These are phyloP conservation scores for Oryzias celebensis DNA, from an alignment of 2,113 vertebrate species.

Conservation along the genomic window DNA sequence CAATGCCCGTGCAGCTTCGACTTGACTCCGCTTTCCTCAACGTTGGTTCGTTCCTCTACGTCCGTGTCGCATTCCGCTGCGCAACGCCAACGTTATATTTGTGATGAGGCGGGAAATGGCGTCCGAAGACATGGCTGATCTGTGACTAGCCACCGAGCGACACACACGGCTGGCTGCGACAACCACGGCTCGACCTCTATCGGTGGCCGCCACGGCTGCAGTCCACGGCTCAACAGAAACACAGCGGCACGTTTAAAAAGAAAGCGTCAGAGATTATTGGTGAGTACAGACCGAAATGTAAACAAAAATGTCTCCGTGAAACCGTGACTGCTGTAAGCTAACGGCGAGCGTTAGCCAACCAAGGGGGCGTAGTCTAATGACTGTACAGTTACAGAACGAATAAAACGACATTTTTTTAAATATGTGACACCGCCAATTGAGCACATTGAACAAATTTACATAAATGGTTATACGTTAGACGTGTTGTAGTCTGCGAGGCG, in stretches of 20 bases:
- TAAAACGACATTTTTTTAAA: constrained; percentile 33
- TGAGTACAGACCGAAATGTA: constrained; percentile 54
- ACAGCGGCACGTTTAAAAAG: constrained; percentile 38
- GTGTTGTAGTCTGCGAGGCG: no score
- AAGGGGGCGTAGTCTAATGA: constrained; percentile 74
- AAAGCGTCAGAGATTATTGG: constrained; percentile 47
- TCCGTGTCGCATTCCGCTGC: constrained; percentile 63
- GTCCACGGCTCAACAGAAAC: constrained; percentile 45
- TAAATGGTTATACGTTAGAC: background rate
- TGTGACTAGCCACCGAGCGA: constrained; percentile 54
- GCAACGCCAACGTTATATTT: constrained; percentile 60
- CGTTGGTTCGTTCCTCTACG: constrained; percentile 48
- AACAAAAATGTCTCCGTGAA: constrained; percentile 40
- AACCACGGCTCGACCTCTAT: constrained; percentile 48
- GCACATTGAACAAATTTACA: no score
- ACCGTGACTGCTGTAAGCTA: constrained; percentile 37
- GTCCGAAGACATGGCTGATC: constrained; percentile 60
- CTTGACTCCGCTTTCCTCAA: constrained; percentile 45
- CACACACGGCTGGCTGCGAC: constrained; percentile 51
- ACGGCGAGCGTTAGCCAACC: constrained; percentile 51
- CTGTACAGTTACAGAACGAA: constrained; percentile 44
- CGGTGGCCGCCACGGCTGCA: constrained; percentile 51
- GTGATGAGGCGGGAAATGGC: constrained; percentile 78
- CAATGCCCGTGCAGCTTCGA: constrained; percentile 24
- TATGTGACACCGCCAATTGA: background rate